Conservation (phyloP, 2,797 vertebrate species). For the Erethizon dorsatum region DNA sequence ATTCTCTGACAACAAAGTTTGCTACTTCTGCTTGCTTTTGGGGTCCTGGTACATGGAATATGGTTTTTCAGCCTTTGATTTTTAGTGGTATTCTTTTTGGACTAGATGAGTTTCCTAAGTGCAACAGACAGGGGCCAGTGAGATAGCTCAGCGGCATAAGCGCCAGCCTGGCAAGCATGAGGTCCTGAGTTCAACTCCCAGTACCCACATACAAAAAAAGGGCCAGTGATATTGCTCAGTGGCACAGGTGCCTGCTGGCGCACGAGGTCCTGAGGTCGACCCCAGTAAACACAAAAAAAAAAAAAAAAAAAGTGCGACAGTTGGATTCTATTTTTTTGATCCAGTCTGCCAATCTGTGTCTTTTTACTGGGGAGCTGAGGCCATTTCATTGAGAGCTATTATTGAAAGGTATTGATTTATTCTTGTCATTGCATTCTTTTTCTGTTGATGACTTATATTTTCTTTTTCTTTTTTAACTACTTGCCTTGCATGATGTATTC, state of each 20-base stretch:
- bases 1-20: neutral
- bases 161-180: no score
- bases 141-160: no score
- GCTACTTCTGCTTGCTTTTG: neutral
- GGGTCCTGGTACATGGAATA: neutral
- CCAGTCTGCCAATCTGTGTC: neutral
- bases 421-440: neutral
- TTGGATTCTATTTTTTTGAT: neutral
- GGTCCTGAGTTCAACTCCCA: no score
- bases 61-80: neutral
- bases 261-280: no score
- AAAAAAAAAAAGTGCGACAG: no score
- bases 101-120: neutral
- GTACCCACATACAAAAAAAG: no score
- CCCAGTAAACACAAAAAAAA: no score
- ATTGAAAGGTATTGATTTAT: neutral
- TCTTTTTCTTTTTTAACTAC: neutral
- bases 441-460: neutral
- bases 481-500: neutral
- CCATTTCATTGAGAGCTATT: neutral
- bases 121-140: neutral
- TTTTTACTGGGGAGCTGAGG: neutral
- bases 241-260: no score
- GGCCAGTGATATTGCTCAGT: no score
- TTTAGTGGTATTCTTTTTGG: neutral